Evolutionary conservation across 1,140 invertebrate species (phyloP), one percentile per base, ranked within the genome.

Genomic region (Drosophila erecta): DNA sequence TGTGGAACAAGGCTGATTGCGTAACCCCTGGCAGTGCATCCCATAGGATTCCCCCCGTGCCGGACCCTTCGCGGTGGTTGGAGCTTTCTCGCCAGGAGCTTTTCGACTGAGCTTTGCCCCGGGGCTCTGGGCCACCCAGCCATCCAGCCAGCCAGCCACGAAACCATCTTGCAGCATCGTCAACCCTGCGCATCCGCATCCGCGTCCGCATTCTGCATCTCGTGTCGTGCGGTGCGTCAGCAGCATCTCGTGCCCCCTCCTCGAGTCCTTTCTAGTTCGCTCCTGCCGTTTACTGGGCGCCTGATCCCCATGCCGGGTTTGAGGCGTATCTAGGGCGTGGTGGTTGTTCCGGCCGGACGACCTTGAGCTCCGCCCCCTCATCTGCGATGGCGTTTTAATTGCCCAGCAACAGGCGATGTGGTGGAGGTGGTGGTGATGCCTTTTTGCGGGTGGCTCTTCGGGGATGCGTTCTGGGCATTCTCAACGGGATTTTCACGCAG

Each of bases 321-420:
- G 85, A 87, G 85, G 85, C 85, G 85, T 90, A 90, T 90, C 85
- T 90, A 84, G 67, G 85, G 85, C 85, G 85, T 90, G 85, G 85
- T 89, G 85, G 83, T 71, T 79, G 59, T 41, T 72, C 56, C 38
- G 27, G 57, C 43, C 41, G 54, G 14, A 37, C 43, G 73, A 56
- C 75, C 73, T 76, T 76, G 55, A 53, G 24, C 7, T 2, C 27
- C 12, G 8, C 20, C 24, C 24, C n/a, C 22, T 30, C 30, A 30
- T 30, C 30, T 30, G 30, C 30, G 30, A 30, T 30, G 30, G 30
- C 43, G 7, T 70, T 59, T 81, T 76, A 73, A 81, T 72, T 81
- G 78, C 66, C 43, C 62, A 85, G 73, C 60, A 70, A 67, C 72
- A 76, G 58, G 76, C 73, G 4, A 35, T 35, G n/a, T 38, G 33